These are phyloP conservation scores for Calycopis cecrops DNA, from an alignment of 1,140 invertebrate species.

Conservation along the genomic window DNA sequence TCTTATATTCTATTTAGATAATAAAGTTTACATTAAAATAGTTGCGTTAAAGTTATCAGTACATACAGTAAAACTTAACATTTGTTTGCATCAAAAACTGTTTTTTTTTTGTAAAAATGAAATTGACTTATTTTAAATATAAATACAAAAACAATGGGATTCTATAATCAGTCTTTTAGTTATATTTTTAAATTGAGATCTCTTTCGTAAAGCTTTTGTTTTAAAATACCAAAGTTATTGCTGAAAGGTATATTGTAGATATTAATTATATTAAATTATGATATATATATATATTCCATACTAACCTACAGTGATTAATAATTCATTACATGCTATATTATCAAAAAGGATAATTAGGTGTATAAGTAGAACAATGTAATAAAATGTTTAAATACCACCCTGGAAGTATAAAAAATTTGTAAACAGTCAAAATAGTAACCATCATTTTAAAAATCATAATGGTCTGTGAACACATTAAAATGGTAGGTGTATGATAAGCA, in stretches of 20 bases:
- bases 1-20: too few relatives aligned
- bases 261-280: neutral
- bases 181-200: constrained; percentile 13
- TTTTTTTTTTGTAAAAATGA: neutral
- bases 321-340: too few relatives aligned
- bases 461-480: constrained; percentile 13
- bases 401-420: constrained; percentile 4
- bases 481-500: constrained; percentile 4
- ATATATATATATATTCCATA: too few relatives aligned
- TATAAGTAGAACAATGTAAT: neutral
- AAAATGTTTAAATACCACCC: neutral
- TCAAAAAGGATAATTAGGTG: too few relatives aligned
- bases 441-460: constrained; percentile 14
- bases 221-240: too few relatives aligned
- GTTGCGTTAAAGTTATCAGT: neutral
- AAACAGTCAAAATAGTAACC: constrained; percentile 5
- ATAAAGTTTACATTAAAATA: neutral
- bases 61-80: neutral
- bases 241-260: neutral
- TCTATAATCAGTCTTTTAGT: constrained; percentile 16
- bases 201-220: neutral
- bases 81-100: neutral
- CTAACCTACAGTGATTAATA: too few relatives aligned
- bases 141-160: constrained; percentile 12
- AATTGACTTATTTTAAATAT: constrained; percentile 14